Evolutionary conservation across 2,888 invertebrate species (phyloP).

Genomic region (Nomada hirtipes): DNA sequence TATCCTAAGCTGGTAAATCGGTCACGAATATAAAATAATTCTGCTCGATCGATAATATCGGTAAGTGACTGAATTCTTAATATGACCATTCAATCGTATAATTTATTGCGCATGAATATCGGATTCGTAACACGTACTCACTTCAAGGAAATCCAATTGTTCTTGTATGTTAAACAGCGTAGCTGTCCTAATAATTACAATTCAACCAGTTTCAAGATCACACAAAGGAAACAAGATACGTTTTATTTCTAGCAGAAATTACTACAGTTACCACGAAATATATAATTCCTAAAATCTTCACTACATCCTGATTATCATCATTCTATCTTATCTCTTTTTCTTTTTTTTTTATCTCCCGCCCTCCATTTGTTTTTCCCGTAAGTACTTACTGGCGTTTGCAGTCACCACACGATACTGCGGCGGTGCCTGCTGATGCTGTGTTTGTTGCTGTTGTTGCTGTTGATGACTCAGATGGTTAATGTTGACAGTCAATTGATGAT

Average conservation of each 20-base stretch:
- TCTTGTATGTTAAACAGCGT: background rate
- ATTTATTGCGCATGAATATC: slow-evolving; percentile 9
- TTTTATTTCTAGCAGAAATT: background rate
- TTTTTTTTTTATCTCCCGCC: background rate
- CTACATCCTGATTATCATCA: background rate
- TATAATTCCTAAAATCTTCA: background rate
- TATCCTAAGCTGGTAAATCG: background rate
- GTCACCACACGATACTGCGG: slow-evolving; percentile 80
- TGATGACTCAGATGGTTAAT: slow-evolving; percentile 77
- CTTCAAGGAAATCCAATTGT: background rate
- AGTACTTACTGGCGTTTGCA: slow-evolving; percentile 78
- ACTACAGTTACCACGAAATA: background rate
- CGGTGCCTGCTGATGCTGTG: slow-evolving; percentile 75
- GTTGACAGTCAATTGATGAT: slow-evolving; percentile 79
- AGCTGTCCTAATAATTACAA: background rate
- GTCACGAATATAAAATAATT: background rate
- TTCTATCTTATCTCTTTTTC: background rate
- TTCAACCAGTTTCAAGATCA: background rate
- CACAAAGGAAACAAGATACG: background rate
- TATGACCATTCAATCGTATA: background rate
- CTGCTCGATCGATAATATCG: background rate
- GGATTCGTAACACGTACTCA: background rate
- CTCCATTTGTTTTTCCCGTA: background rate
- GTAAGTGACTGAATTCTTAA: background rate
- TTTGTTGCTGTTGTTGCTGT: slow-evolving; percentile 76